Conservation (phyloP, 2,113 vertebrate species). For the Bos indicus region DNA sequence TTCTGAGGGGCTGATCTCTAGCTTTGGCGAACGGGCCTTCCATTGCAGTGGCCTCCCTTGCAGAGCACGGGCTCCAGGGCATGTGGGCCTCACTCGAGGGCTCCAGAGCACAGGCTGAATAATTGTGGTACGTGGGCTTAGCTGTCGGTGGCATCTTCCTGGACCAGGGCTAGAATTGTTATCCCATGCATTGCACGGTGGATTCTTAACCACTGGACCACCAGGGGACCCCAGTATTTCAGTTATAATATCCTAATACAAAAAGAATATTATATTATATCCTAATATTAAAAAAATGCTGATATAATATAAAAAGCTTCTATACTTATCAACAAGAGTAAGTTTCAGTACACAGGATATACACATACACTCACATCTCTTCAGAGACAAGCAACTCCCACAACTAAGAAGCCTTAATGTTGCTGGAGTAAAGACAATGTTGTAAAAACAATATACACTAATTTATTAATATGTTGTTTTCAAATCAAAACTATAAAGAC, state of each 20-base stretch:
- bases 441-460: neutral
- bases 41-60: neutral
- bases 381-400: neutral
- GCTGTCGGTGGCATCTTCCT: fast-evolving
- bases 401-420: neutral
- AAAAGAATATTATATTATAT: neutral
- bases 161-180: neutral
- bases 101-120: neutral
- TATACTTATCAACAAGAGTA: neutral
- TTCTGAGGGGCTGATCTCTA: neutral
- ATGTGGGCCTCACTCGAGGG: neutral
- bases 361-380: neutral
- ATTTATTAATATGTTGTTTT: neutral
- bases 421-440: neutral
- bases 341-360: neutral
- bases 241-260: neutral
- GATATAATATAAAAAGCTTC: neutral
- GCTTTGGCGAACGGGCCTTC: neutral
- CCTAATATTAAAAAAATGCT: neutral
- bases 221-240: neutral
- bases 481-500: neutral
- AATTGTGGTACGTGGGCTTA: neutral
- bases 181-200: neutral
- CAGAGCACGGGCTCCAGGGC: fast-evolving
- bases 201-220: neutral